These are phyloP conservation scores for Yponomeuta sedellus DNA, from an alignment of 2,888 invertebrate genomes.

Conservation along the genomic window DNA sequence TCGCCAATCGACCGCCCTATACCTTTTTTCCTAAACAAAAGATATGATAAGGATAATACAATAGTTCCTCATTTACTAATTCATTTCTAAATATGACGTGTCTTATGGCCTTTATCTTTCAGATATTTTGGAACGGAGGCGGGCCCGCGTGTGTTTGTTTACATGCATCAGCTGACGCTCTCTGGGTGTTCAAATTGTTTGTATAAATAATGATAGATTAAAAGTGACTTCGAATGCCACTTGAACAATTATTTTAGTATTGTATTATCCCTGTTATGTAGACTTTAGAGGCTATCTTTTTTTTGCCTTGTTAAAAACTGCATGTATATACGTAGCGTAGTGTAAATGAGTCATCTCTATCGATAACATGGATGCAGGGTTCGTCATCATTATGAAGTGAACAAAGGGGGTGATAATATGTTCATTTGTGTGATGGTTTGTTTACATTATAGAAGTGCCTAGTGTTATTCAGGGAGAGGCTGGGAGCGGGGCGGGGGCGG, in stretches of 20 bases:
- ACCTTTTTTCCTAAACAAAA: conserved; percentile 61
- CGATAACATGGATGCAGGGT: conserved; percentile 14
- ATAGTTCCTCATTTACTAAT: neutral
- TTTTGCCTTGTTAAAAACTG: neutral
- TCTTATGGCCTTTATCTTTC: neutral
- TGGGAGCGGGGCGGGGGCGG: conserved; percentile 25
- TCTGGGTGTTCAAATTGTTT: conserved; percentile 25
- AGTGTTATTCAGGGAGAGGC: neutral
- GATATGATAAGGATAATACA: conserved; percentile 13
- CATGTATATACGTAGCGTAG: conserved; percentile 1
- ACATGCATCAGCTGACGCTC: conserved; percentile 62
- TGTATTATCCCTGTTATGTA: neutral
- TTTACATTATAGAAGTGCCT: neutral
- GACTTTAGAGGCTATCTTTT: neutral
- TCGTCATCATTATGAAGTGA: conserved; percentile 13
- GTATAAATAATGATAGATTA: conserved; percentile 6
- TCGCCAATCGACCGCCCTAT: conserved; percentile 71
- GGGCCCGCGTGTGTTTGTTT: conserved; percentile 41
- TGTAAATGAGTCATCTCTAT: conserved; percentile 4
- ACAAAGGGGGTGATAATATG: conserved; percentile 13
- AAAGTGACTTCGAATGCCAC: neutral
- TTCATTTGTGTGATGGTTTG: conserved; percentile 5
- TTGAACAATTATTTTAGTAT: neutral
- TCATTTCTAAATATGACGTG: neutral
- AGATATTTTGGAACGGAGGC: conserved; percentile 15